phyloP scores from a whole-genome alignment of 1,140 invertebrate species.

The Drosophila suzukii region DNA sequence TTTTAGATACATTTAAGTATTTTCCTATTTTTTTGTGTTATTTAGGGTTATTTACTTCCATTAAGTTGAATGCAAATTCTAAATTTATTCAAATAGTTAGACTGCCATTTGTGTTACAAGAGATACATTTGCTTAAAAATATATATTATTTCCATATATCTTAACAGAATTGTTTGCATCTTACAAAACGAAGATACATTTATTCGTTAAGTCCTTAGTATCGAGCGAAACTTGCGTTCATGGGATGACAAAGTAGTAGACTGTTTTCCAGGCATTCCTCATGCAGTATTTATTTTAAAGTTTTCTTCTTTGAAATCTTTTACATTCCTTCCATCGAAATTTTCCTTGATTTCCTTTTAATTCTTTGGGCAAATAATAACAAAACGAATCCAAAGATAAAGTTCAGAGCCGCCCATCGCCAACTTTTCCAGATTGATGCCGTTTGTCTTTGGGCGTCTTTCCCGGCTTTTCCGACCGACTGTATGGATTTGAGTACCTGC shows the following conservation, averaged over 20 bases:
- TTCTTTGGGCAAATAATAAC: slow-evolving; percentile 56
- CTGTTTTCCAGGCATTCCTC: slow-evolving; percentile 9
- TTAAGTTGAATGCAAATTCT: no score
- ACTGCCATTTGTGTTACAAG: no score
- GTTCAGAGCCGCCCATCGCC: slow-evolving; percentile 23
- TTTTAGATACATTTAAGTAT: not conserved
- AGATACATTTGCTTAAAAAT: not conserved
- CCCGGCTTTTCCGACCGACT: slow-evolving; percentile 18
- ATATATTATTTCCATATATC: not conserved
- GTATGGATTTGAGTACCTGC: slow-evolving; percentile 54
- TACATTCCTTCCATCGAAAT: not conserved
- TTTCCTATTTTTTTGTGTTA: not conserved
- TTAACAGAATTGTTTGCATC: no score
- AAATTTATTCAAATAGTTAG: no score
- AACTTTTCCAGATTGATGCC: slow-evolving; percentile 60
- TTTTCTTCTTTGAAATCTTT: slow-evolving; percentile 4
- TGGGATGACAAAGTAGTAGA: slow-evolving; percentile 11
- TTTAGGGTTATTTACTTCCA: not conserved
- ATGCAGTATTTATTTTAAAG: slow-evolving; percentile 18
- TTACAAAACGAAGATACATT: no score
- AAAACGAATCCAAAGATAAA: slow-evolving; percentile 46
- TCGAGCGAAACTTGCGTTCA: not conserved
- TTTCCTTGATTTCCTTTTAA: slow-evolving; percentile 52
- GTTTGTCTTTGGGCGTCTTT: slow-evolving; percentile 60
- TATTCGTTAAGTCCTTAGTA: not conserved